phyloP scores from a whole-genome alignment of 2,797 vertebrate species.

The Phoebastria nigripes region DNA sequence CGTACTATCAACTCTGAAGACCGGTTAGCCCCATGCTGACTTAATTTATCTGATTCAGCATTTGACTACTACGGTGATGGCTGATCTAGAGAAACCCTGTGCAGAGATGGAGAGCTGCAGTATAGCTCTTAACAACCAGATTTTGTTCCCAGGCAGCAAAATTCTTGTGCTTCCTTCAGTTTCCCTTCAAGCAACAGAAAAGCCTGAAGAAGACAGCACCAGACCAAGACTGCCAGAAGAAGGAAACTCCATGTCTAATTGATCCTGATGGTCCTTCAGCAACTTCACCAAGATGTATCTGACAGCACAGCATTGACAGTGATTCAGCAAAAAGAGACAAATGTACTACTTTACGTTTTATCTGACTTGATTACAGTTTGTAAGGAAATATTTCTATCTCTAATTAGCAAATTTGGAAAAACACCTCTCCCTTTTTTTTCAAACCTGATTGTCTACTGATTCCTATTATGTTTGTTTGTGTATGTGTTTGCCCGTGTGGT shows the following conservation, averaged over 20 bases:
- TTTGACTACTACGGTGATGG: neutral
- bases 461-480: neutral
- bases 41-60: neutral
- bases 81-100: neutral
- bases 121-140: neutral
- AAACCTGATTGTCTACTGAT: neutral
- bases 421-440: neutral
- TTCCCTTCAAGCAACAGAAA: neutral
- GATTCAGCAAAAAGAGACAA: neutral
- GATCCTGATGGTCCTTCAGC: neutral
- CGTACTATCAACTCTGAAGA: rapidly evolving
- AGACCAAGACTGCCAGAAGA: neutral
- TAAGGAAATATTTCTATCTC: neutral
- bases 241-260: neutral
- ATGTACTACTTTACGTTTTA: neutral
- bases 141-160: neutral
- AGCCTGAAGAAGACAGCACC: neutral
- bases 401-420: neutral
- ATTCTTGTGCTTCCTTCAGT: neutral
- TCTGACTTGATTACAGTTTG: neutral
- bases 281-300: neutral
- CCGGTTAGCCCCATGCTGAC: neutral
- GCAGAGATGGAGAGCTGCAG: neutral
- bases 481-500: neutral
- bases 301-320: neutral